These are phyloP conservation scores for Dendrocincla fuliginosa DNA, from an alignment of 2,797 vertebrate species.

Conservation along the genomic window DNA sequence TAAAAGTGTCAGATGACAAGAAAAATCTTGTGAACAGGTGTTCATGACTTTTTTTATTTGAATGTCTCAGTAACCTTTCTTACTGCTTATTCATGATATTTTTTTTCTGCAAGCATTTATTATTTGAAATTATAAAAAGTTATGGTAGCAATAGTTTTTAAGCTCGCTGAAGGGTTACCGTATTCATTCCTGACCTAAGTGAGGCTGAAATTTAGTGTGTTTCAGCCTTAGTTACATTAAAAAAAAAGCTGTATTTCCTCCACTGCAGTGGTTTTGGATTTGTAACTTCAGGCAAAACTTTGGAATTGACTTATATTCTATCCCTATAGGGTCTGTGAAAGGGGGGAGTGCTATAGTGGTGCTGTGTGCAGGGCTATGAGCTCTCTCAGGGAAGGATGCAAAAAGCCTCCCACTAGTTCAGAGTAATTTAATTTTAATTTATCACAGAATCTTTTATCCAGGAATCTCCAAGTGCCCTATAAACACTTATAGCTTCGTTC, in stretches of 20 bases:
- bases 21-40: neutral
- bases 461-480: neutral
- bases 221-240: neutral
- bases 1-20: neutral
- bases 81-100: neutral
- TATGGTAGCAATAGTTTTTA: neutral
- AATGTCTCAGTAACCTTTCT: neutral
- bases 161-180: neutral
- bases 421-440: neutral
- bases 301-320: neutral
- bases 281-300: neutral
- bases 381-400: neutral
- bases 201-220: neutral
- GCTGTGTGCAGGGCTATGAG: neutral
- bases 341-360: rapidly evolving
- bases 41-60: neutral
- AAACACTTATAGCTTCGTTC: neutral
- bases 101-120: neutral
- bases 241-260: neutral
- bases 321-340: neutral
- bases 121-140: neutral
- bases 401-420: neutral
- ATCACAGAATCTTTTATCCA: neutral
- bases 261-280: neutral
- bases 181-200: neutral